phyloP scores from a whole-genome alignment of 2,888 invertebrate species.

The Drosophila diplacantha region DNA sequence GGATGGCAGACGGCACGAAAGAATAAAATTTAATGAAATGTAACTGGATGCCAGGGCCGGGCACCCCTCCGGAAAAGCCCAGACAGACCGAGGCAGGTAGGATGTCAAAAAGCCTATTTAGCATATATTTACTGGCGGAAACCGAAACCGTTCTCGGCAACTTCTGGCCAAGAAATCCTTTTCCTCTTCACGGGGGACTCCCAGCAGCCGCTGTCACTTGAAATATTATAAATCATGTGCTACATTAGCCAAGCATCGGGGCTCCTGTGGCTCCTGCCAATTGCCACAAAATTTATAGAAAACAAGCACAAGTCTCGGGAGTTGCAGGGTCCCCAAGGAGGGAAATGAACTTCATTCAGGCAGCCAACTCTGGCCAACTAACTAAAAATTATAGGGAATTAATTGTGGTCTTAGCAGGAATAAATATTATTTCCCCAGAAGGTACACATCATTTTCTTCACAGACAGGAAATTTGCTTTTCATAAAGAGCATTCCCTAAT shows the following conservation, averaged over 20 bases:
- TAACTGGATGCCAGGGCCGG: conserved; percentile 61
- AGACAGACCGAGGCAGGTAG: conserved; percentile 50
- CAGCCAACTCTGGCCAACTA: conserved; percentile 26
- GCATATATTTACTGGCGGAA: conserved; percentile 67
- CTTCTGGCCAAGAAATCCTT: conserved; percentile 57
- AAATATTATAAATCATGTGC: conserved; percentile 72
- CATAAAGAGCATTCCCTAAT: conserved; percentile 4
- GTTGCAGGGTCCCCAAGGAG: not conserved
- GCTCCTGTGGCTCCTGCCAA: conserved; percentile 57
- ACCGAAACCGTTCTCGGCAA: conserved; percentile 16
- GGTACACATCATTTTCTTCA: no score
- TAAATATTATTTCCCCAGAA: not conserved
- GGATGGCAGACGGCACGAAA: conserved; percentile 60
- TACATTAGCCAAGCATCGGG: conserved; percentile 67
- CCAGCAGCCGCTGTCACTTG: conserved; percentile 56
- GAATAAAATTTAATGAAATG: conserved; percentile 73
- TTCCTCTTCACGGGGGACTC: conserved; percentile 22
- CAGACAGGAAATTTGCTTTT: not conserved
- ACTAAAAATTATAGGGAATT: not conserved
- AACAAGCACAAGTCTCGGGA: conserved; percentile 43
- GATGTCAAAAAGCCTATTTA: conserved; percentile 74
- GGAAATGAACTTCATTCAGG: conserved; percentile 46
- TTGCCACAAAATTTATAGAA: conserved; percentile 61
- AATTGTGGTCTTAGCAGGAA: not conserved
- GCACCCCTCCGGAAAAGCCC: conserved; percentile 16